A percentile compares a stretch with the other conserved stretches of the same genome.
Conservation (phyloP, 2,888 invertebrate species). For the Drosophila macrothrix region DNA sequence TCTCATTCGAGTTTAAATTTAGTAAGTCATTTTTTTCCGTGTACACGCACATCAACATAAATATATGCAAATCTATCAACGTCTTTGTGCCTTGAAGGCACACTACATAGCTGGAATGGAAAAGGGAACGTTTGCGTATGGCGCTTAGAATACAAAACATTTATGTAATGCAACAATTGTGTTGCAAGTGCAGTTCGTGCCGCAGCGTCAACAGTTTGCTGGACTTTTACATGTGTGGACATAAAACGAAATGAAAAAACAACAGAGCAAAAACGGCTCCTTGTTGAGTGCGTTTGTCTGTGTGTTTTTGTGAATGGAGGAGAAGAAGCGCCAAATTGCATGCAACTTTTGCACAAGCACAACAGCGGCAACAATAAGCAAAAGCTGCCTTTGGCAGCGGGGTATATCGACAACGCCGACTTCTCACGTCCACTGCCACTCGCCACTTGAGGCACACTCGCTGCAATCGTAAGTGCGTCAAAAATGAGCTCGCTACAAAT, state of each 20-base stretch:
- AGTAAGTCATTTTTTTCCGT: background rate
- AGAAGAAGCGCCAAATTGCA: slow-evolving; percentile 40
- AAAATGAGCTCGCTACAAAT: slow-evolving; percentile 50
- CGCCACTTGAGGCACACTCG: slow-evolving; percentile 30
- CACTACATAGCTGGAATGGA: slow-evolving; percentile 12
- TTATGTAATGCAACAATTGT: slow-evolving; percentile 77
- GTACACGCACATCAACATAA: background rate
- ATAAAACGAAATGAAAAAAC: slow-evolving; percentile 31
- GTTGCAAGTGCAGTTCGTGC: slow-evolving; percentile 54
- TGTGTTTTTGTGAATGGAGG: background rate
- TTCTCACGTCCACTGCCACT: slow-evolving; percentile 5
- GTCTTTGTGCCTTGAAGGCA: slow-evolving; percentile 59
- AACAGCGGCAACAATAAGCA: slow-evolving; percentile 14
- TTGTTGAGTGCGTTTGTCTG: slow-evolving; percentile 2
- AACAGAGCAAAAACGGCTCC: slow-evolving; percentile 24
- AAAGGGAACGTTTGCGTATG: slow-evolving; percentile 18
- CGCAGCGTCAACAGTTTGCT: slow-evolving; percentile 19
- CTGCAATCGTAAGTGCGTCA: slow-evolving; percentile 48
- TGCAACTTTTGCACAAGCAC: slow-evolving; percentile 40
- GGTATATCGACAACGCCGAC: slow-evolving; percentile 51
- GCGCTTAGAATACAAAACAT: slow-evolving; percentile 58
- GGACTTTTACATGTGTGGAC: slow-evolving; percentile 16
- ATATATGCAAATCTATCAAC: slow-evolving; percentile 72
- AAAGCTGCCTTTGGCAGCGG: slow-evolving; percentile 40
- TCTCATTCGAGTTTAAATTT: background rate